Evolutionary conservation across 1,140 invertebrate genomes (phyloP).

Genomic region (Brachionus angularis): DNA sequence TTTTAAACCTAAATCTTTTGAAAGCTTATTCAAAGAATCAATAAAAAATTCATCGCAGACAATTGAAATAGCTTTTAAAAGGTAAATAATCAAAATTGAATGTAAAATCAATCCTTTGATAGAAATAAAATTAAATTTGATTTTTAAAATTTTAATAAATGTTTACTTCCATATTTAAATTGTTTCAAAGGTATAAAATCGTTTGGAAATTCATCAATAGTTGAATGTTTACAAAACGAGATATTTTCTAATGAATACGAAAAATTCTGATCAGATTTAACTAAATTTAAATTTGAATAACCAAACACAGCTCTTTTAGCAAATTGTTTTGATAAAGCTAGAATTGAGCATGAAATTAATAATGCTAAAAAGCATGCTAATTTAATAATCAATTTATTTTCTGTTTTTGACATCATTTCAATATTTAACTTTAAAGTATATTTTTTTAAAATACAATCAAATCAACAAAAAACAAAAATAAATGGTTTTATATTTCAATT

Average conservation of each 20-base stretch:
- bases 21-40: slow-evolving; percentile 52
- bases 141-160: no score
- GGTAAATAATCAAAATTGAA: no score
- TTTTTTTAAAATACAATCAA: no score
- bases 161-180: neutral
- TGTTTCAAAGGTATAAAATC: neutral
- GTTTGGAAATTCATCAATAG: neutral
- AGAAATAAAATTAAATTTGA: no score
- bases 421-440: neutral
- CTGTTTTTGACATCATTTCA: neutral
- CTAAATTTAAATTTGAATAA: neutral
- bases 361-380: neutral
- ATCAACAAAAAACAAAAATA: no score
- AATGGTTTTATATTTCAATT: no score
- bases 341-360: neutral
- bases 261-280: no score
- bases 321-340: neutral
- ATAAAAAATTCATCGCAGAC: slow-evolving; percentile 61
- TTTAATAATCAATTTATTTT: neutral
- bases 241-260: no score
- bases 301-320: neutral
- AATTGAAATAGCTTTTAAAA: slow-evolving; percentile 61
- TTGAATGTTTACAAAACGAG: neutral
- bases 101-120: no score
- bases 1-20: slow-evolving; percentile 9